These are phyloP conservation scores for Prosapia bicincta DNA, from an alignment of 2,888 invertebrate genomes.

Conservation along the genomic window DNA sequence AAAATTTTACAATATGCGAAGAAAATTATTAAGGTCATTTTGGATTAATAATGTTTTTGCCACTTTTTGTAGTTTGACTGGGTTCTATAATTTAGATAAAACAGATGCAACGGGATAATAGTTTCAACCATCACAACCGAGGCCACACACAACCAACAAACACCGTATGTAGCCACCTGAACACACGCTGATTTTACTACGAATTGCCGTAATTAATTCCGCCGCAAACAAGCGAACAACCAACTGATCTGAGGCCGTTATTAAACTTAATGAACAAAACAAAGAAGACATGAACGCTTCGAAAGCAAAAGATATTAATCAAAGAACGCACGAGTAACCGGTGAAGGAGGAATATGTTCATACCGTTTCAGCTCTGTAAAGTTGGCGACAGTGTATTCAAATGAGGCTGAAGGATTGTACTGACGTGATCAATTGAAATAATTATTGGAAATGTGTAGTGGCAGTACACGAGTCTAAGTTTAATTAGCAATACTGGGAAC, in stretches of 20 bases:
- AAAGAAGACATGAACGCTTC: background rate
- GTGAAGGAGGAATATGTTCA: background rate
- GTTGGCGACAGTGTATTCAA: background rate
- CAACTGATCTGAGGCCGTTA: background rate
- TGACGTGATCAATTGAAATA: slow-evolving; percentile 27
- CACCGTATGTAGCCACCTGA: background rate
- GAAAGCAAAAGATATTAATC: background rate
- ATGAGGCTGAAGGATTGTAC: background rate
- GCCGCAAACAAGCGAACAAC: background rate
- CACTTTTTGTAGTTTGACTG: too few relatives aligned
- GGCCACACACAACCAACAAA: background rate
- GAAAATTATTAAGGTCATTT: too few relatives aligned
- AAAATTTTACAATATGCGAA: too few relatives aligned
- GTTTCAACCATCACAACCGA: too few relatives aligned
- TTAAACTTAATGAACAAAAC: background rate
- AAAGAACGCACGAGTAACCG: background rate
- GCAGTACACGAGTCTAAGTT: background rate
- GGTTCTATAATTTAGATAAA: too few relatives aligned
- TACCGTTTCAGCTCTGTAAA: background rate
- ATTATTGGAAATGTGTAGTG: slow-evolving; percentile 13
- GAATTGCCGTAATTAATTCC: background rate
- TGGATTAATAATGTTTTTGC: too few relatives aligned
- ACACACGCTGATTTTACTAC: background rate
- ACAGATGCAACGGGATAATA: too few relatives aligned
- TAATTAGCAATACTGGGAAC: background rate